Percentiles rank a stretch among this genome's conserved stretches.
These are phyloP conservation scores for Venusia cambrica DNA, from an alignment of 2,888 invertebrate species.

Conservation along the genomic window DNA sequence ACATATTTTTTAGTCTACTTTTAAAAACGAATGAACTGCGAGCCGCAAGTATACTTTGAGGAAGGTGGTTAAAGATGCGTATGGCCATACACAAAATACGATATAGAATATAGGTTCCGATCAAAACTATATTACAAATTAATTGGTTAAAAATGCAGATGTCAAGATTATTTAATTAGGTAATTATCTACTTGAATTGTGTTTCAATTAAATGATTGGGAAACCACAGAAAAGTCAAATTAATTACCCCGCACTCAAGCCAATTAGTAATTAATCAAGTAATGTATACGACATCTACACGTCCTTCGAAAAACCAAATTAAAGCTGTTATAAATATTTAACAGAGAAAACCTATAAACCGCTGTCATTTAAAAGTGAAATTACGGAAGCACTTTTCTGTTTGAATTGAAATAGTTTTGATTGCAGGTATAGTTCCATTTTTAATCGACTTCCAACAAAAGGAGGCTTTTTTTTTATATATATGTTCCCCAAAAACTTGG, in stretches of 20 bases:
- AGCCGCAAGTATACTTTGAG: no score
- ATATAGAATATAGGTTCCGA: no score
- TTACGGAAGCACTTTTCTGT: not conserved
- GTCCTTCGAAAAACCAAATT: slow-evolving; percentile 16
- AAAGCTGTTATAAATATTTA: slow-evolving; percentile 10
- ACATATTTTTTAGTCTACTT: no score
- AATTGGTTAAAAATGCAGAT: no score
- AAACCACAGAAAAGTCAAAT: slow-evolving; percentile 24
- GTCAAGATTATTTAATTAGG: no score
- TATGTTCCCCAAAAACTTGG: no score
- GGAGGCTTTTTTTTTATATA: no score
- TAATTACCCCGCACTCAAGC: slow-evolving; percentile 30
- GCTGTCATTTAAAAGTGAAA: slow-evolving; percentile 3
- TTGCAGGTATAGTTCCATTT: not conserved
- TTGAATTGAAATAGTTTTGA: not conserved
- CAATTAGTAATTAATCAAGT: slow-evolving; percentile 30
- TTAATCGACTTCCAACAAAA: no score
- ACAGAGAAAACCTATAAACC: slow-evolving; percentile 7
- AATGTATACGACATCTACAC: slow-evolving; percentile 14
- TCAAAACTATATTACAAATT: no score
- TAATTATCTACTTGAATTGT: slow-evolving; percentile 30
- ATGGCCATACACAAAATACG: no score
- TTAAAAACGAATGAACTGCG: no score
- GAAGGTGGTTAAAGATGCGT: no score
- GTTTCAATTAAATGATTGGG: slow-evolving; percentile 19